phyloP scores from a whole-genome alignment of 2,113 vertebrate species.

The Engystomops pustulosus region DNA sequence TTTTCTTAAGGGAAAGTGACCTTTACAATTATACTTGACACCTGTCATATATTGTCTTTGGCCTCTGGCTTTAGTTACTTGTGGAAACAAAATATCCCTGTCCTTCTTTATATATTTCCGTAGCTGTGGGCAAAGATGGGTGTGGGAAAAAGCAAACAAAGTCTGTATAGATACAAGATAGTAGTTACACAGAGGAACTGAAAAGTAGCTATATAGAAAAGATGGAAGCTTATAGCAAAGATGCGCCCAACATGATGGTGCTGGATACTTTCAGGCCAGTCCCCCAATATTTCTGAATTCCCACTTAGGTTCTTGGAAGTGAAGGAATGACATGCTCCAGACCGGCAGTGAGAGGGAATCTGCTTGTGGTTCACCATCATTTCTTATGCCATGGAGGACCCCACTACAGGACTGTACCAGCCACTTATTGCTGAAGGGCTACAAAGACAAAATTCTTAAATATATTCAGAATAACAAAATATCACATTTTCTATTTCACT shows the following conservation, averaged over 20 bases:
- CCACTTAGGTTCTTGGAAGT: too few relatives aligned
- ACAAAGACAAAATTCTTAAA: too few relatives aligned
- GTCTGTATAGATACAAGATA: neutral
- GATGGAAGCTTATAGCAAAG: neutral
- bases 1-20: constrained; percentile 15
- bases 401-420: too few relatives aligned
- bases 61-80: constrained; percentile 23
- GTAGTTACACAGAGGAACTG: neutral
- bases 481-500: too few relatives aligned
- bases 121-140: neutral
- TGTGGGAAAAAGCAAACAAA: neutral
- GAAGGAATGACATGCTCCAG: too few relatives aligned
- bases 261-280: too few relatives aligned
- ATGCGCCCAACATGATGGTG: neutral
- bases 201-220: neutral
- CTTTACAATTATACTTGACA: constrained; percentile 19
- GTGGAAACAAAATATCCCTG: constrained; percentile 22
- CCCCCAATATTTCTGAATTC: too few relatives aligned
- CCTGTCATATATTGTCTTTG: neutral
- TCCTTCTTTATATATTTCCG: neutral
- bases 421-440: too few relatives aligned
- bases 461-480: too few relatives aligned
- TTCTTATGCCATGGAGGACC: too few relatives aligned
- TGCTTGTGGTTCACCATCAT: too few relatives aligned
- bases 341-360: too few relatives aligned